Evolutionary conservation across 2,113 vertebrate genomes (phyloP).

Genomic region (Lasiurus borealis): DNA sequence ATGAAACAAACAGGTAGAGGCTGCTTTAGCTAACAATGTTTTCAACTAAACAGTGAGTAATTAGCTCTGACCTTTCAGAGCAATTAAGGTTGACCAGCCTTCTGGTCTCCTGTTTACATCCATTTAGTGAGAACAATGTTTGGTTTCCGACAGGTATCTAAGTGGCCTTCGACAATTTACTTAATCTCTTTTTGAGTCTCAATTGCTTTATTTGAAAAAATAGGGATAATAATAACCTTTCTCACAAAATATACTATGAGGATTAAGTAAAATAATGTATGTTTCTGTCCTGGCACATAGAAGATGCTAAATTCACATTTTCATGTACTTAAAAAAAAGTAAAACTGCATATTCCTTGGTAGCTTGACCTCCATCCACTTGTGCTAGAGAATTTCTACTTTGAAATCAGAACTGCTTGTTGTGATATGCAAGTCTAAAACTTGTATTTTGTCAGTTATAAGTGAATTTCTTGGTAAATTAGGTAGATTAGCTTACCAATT

Average conservation of each 20-base stretch:
- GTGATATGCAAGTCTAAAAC: neutral
- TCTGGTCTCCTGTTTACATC: no score
- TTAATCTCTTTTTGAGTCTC: slow-evolving; percentile 46
- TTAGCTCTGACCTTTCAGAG: no score
- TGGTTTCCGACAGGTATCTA: no score
- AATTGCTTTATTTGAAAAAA: slow-evolving; percentile 64
- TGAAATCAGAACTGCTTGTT: slow-evolving; percentile 40
- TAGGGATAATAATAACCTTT: slow-evolving; percentile 35
- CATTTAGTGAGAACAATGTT: no score
- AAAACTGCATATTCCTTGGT: neutral
- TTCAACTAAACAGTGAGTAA: no score
- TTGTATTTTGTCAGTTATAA: slow-evolving; percentile 18
- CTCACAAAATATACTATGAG: neutral
- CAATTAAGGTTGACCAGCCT: no score
- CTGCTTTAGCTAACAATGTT: no score
- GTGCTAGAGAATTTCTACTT: slow-evolving; percentile 13
- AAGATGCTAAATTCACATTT: neutral
- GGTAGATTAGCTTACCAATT: slow-evolving; percentile 7
- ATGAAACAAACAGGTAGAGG: no score
- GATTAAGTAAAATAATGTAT: slow-evolving; percentile 58
- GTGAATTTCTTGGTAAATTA: slow-evolving; percentile 29
- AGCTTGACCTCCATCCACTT: neutral
- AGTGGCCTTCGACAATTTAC: slow-evolving; percentile 37
- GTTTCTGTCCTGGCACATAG: neutral
- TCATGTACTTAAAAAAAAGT: neutral